Evolutionary conservation across 1,140 invertebrate genomes (phyloP), one percentile per base, ranked within the genome.

Genomic region (Caenorhabditis brenneri): DNA sequence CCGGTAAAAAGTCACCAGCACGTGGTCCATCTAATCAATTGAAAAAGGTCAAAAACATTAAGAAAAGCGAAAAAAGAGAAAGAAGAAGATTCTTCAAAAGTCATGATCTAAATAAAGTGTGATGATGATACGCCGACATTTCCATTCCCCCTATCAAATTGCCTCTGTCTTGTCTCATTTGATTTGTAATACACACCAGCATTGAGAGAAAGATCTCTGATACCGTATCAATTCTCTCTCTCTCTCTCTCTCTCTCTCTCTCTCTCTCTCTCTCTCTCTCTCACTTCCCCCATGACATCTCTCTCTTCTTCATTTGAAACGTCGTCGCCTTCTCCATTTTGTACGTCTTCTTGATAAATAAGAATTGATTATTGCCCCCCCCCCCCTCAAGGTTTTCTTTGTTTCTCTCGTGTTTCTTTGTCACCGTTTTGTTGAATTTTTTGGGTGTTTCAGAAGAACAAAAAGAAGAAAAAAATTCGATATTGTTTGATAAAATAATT

Each of bases 141-240:
- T n/a, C n/a, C n/a, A n/a, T n/a, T n/a, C n/a, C n/a, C n/a, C n/a
- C n/a, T n/a, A n/a, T n/a, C n/a, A n/a, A n/a, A n/a, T n/a, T 31
- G 27, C 27, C 12, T 19, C 7, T n/a, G 16, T 29, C 29, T 31
- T 58, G 55, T 58, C 55, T 58, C 55, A 29, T 58, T 58, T 65
- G 22, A 36, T 65, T 65, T n/a, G n/a, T n/a, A n/a, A n/a, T n/a
- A 33, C 36, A 65, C 60, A 65, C 36, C 60, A 65, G n/a, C n/a
- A n/a, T n/a, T n/a, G n/a, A n/a, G n/a, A n/a, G n/a, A 65, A 65
- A 65, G 33, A 65, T 65, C 31, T 58, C 24, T 31, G 55, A 58
- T 58, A 58, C 55, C 31, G 55, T 58, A 58, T 58, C 55, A 33
- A 9, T 65, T 65, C 31, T 36, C 19, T 65, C 4, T 33, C 10